Conservation (phyloP, 2,888 invertebrate genomes). For the Zaprionus bogoriensis region DNA sequence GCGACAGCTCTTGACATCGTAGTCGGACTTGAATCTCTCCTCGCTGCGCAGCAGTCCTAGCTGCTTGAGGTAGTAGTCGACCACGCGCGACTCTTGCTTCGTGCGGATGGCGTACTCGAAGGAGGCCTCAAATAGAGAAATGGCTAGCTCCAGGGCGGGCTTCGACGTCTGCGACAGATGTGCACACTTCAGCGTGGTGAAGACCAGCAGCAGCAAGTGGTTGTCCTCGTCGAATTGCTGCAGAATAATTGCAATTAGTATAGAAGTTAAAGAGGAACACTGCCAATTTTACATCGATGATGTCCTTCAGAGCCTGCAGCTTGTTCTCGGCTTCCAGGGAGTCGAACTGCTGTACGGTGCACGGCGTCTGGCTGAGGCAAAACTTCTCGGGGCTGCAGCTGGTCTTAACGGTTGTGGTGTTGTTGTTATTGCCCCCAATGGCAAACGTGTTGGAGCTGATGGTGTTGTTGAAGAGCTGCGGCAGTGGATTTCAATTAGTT, state of each 20-base stretch:
- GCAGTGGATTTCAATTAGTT: neutral
- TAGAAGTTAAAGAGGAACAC: neutral
- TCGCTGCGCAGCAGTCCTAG: slow-evolving; percentile 80
- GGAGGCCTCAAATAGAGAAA: slow-evolving; percentile 76
- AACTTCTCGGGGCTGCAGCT: slow-evolving; percentile 72
- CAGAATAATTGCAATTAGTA: neutral
- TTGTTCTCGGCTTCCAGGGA: slow-evolving; percentile 75
- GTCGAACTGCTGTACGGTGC: slow-evolving; percentile 77
- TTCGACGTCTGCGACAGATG: slow-evolving; percentile 77
- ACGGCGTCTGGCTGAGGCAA: slow-evolving; percentile 77
- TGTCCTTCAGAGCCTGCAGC: slow-evolving; percentile 73
- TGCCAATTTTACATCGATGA: slow-evolving; percentile 75
- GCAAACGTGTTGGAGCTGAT: slow-evolving; percentile 48
- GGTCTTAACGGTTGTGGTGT: neutral
- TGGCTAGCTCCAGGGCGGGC: slow-evolving; percentile 79
- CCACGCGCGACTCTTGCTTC: slow-evolving; percentile 79
- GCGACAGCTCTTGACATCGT: slow-evolving; percentile 80
- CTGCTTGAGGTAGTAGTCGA: slow-evolving; percentile 81
- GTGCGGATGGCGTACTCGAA: slow-evolving; percentile 80
- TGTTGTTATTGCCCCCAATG: slow-evolving; percentile 19
- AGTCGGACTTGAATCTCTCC: slow-evolving; percentile 78
- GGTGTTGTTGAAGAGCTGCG: slow-evolving; percentile 64
- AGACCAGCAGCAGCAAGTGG: slow-evolving; percentile 79
- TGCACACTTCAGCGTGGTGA: slow-evolving; percentile 81
- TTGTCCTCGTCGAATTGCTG: slow-evolving; percentile 79